Evolutionary conservation across 2,113 vertebrate species (phyloP), one percentile per base, ranked within the genome.

Genomic region (Apteryx owenii): DNA sequence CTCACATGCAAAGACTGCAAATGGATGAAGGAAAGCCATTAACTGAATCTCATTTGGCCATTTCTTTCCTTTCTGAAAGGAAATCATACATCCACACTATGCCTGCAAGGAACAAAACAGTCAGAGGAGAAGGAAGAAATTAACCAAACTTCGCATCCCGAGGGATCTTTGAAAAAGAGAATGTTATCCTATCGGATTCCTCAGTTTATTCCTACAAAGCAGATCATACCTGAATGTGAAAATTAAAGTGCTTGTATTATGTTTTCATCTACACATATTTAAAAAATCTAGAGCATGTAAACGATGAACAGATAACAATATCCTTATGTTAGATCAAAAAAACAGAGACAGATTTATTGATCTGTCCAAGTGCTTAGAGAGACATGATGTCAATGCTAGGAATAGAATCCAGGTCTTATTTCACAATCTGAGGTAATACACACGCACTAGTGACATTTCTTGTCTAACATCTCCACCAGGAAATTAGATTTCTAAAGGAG

Each of bases 11-110:
- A 89, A 83, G 60, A 66, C 38, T 82, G 76, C 21, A 72, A 58
- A 22, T 66, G 40, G n/a, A 73, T 62, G 31, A 95, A 77, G 46
- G 33, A 78, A 86, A 71, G 50, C 12, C 42, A 76, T 85, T 85
- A 65, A 77, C 61, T 89, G 89, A 61, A 91, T 79, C 53, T 95
- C 51, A 88, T 73, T 58, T 76, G 58, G 36, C 17, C 40, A 61
- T 85, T 96, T 88, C 94, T 93, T 79, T 94, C 28, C 40, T 65
- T 15, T 88, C 38, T 82, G 89, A 91, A 93, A 89, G 66, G 31
- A 93, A 80, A 46, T 11, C 48, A 79, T 51, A 81, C 23, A 53
- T 88, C 38, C 68, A 31, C 29, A 58, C 14, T 53, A 64, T 46
- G 28, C 8, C 42, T 56, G 71, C 22, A 10, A 15, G 53, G 51